phyloP scores from a whole-genome alignment of 2,113 vertebrate species.

The Noturus placidus region DNA sequence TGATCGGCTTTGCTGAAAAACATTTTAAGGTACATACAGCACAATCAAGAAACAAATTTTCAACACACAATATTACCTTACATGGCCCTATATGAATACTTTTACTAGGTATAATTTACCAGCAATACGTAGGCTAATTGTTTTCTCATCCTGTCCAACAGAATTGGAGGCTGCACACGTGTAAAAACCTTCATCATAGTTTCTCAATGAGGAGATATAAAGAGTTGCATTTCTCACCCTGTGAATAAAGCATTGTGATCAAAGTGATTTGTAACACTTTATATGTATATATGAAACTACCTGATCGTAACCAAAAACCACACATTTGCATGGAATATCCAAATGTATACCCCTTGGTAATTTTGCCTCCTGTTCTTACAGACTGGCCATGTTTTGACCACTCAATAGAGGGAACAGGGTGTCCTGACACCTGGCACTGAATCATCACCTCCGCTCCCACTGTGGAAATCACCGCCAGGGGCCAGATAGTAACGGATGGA shows the following conservation, averaged over 20 bases:
- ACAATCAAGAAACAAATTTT: neutral
- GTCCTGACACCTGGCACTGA: conserved; percentile 71
- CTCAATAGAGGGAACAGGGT: conserved; percentile 67
- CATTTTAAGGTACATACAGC: conserved; percentile 1
- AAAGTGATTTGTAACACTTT: neutral
- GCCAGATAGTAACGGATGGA: conserved; percentile 69
- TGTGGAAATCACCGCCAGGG: conserved; percentile 61
- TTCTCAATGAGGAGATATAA: conserved; percentile 67
- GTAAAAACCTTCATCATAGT: conserved; percentile 72
- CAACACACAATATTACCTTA: neutral
- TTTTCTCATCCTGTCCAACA: conserved; percentile 60
- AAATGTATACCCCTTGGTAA: conserved; percentile 59
- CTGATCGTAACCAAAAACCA: neutral
- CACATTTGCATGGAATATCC: neutral
- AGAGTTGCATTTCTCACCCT: conserved; percentile 71
- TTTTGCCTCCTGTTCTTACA: conserved; percentile 70
- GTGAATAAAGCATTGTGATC: conserved; percentile 33
- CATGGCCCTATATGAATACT: neutral
- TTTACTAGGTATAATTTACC: conserved; percentile 61
- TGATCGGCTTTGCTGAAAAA: conserved; percentile 70
- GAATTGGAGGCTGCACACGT: conserved; percentile 70
- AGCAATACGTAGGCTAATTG: conserved; percentile 64
- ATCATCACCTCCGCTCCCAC: conserved; percentile 66
- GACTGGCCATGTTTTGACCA: conserved; percentile 72
- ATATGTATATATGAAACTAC: neutral